Evolutionary conservation across 2,113 vertebrate genomes (phyloP).

Genomic region (Cyprinodon brontotheroides): DNA sequence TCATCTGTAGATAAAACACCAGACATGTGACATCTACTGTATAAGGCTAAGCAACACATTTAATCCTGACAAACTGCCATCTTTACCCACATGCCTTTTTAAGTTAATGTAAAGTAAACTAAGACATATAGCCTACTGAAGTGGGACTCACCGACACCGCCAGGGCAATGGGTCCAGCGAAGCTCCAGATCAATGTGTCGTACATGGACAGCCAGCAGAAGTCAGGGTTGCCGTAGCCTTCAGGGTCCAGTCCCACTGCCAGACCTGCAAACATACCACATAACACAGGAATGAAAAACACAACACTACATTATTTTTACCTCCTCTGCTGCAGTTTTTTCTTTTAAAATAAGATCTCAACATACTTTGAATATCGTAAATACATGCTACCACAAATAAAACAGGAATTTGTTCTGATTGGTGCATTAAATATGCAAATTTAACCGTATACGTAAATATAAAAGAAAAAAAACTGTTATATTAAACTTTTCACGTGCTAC

Average conservation of each 20-base stretch:
- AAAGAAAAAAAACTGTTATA: too few relatives aligned
- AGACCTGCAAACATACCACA: slow-evolving; percentile 77
- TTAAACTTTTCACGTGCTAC: too few relatives aligned
- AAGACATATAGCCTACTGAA: neutral
- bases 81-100: too few relatives aligned
- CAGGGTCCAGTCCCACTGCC: slow-evolving; percentile 92
- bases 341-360: neutral
- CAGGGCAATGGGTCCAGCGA: slow-evolving; percentile 87
- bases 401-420: too few relatives aligned
- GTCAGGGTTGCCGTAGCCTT: slow-evolving; percentile 94
- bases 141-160: slow-evolving; percentile 84
- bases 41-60: neutral
- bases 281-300: neutral
- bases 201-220: slow-evolving; percentile 96
- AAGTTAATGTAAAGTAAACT: neutral
- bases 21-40: neutral
- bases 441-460: too few relatives aligned
- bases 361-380: neutral
- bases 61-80: neutral
- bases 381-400: neutral
- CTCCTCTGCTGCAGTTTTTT: neutral
- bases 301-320: neutral
- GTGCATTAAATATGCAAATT: too few relatives aligned
- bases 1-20: slow-evolving; percentile 79
- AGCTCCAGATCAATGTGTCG: slow-evolving; percentile 93